Base-by-base conservation (phyloP, 2,888 invertebrate genomes). In the Prionchulus punctatus region DNA sequence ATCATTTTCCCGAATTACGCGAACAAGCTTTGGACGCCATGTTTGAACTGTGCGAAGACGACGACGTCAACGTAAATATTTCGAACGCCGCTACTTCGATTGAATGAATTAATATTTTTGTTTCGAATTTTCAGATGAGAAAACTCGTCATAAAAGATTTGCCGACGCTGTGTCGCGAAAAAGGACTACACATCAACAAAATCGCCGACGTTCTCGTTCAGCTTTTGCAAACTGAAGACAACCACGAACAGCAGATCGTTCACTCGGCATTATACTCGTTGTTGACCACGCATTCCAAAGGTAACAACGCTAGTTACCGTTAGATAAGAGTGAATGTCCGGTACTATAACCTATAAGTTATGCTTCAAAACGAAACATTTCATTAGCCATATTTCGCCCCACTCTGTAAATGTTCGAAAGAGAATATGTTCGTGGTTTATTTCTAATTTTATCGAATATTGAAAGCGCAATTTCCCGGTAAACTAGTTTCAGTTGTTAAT, bases 1-100 rank as follows among this genome's bases (percentile, higher is more conserved):
- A 85, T 70, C 80, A 84, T 72, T 73, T 73, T 61, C 71, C 72
- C 2, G 61, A 62, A 57, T 26, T 50, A 57, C 81, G 85, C n/a
- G 84, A 85, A 63, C 81, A 84, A 69, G 87, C 91, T 4, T 82
- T 94, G 55, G 86, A 92, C 73, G 87, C 89, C 59, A 82, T 88
- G 67, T 81, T 94, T 64, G 91, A 92, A 77, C 78, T 96, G 3
- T 92, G 92, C 71, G 92, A 94, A 75, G 91, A 94, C 77, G 85
- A 86, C 69, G 90, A 94, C 73, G 80, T 85, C 65, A 82, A 83
- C 70, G 89, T 90, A 76, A 79, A 80, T 79, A 21, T n/a, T n/a
- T n/a, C n/a, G n/a, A n/a, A n/a, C n/a, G n/a, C n/a, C 36, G 57
- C 21, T 15, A 18, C 36, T 36, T 36, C 15, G 36, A 47, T 7